These are phyloP conservation scores for Himalopsyche tibetana DNA, from an alignment of 2,888 invertebrate species.

Conservation along the genomic window DNA sequence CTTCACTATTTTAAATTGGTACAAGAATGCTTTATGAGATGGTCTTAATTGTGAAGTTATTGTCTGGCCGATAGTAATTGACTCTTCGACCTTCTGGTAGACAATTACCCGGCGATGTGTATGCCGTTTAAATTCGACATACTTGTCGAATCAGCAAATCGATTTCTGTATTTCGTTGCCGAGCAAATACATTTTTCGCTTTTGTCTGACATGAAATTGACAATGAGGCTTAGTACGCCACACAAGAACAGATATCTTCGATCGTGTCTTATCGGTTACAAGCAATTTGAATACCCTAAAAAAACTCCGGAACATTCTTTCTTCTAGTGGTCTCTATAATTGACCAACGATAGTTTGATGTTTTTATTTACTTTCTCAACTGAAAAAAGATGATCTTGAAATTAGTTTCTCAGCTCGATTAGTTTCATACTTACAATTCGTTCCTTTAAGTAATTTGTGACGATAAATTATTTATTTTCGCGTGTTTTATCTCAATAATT, in stretches of 20 bases:
- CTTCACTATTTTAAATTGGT: background rate
- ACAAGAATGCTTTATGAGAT: background rate
- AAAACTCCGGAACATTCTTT: too few species aligned
- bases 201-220: conserved; percentile 35
- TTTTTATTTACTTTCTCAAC: too few species aligned
- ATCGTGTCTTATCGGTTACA: background rate
- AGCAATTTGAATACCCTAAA: too few species aligned
- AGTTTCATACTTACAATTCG: too few species aligned
- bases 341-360: too few species aligned
- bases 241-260: background rate
- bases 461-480: too few species aligned
- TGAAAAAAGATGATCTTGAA: too few species aligned
- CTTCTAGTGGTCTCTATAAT: too few species aligned
- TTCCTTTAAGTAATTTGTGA: too few species aligned
- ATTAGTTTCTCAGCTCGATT: too few species aligned
- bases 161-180: conserved; percentile 50
- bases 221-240: background rate
- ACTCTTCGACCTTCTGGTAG: conserved; percentile 36
- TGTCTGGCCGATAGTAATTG: conserved; percentile 29
- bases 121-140: conserved; percentile 27
- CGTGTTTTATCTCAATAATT: too few species aligned
- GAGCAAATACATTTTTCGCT: conserved; percentile 13
- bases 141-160: conserved; percentile 47
- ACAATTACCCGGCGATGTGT: conserved; percentile 39
- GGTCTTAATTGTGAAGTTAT: background rate